phyloP scores from a whole-genome alignment of 2,888 invertebrate species.

The Adelphocoris suturalis region DNA sequence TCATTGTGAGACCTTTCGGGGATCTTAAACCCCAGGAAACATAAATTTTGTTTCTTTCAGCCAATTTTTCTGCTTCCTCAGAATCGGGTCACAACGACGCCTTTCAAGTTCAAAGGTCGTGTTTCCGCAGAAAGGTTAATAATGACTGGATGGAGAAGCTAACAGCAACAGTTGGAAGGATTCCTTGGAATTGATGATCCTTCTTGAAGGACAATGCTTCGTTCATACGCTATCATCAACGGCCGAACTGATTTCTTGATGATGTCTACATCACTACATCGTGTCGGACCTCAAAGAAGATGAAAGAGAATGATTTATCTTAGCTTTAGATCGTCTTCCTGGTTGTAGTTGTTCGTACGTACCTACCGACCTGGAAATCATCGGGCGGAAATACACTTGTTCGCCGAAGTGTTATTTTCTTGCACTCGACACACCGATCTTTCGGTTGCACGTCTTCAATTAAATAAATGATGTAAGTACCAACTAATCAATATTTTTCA shows the following conservation, averaged over 20 bases:
- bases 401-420: too few relatives aligned
- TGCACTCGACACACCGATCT: too few relatives aligned
- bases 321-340: background rate
- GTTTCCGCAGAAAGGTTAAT: background rate
- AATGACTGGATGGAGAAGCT: background rate
- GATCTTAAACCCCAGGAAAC: conserved; percentile 1
- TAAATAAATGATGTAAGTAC: too few relatives aligned
- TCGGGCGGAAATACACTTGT: background rate
- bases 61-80: background rate
- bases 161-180: background rate
- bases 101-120: conserved; percentile 22
- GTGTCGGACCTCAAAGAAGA: background rate
- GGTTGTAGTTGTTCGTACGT: background rate
- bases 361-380: background rate
- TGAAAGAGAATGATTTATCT: background rate
- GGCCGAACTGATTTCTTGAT: background rate
- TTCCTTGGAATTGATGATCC: background rate
- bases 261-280: background rate
- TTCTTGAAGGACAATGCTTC: background rate
- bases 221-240: background rate
- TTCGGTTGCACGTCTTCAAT: too few relatives aligned
- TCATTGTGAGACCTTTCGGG: background rate
- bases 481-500: too few relatives aligned
- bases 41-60: background rate
- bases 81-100: background rate